Base-by-base conservation (phyloP, 2,797 vertebrate species). In the Gallinago solitaria region DNA sequence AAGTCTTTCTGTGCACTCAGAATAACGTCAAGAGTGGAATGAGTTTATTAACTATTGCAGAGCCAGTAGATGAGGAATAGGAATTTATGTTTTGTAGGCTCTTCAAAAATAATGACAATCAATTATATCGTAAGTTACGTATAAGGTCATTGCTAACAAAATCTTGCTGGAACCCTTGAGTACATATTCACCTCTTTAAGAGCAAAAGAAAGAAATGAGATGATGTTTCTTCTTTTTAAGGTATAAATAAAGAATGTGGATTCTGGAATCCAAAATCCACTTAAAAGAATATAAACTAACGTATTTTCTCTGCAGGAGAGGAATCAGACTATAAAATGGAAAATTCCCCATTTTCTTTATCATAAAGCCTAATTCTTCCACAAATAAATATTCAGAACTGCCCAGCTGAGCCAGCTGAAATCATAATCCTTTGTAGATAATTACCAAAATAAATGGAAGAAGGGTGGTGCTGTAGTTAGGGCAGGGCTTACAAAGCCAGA, bases 311-410 rank as follows among this genome's bases (percentile, higher is more conserved):
- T 47, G 47, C 56, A 89, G 87, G 77, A 96, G 47, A 56, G 47
- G 83, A 93, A 86, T 83, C 63, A 67, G 47, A 37, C 50, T 54
- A 3, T 73, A 90, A 78, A 86, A 63, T 4, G 13, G 54, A 89
- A 88, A 68, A 70, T 5, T 87, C 23, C 83, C 59, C 35, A 68
- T 96, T 94, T 95, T 84, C 63, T 83, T 86, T 87, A 67, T 94
- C 69, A 81, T 76, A 84, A 94, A 81, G n/a, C 43, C 48, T 83
- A 63, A 90, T 93, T 92, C 50, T 93, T 95, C 87, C 59, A 64
- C 74, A 94, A 96, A 91, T 95, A 96, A 96, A 93, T 83, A 96
- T 67, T 79, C 80, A 88, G 85, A 83, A 88, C 39, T 88, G 65
- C 47, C 91, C 77, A 67, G 35, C 83, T 76, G 85, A 93, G 77